Evolutionary conservation across 2,888 invertebrate genomes (phyloP), one percentile per base, ranked within the genome.

Genomic region (Ceramica pisi): DNA sequence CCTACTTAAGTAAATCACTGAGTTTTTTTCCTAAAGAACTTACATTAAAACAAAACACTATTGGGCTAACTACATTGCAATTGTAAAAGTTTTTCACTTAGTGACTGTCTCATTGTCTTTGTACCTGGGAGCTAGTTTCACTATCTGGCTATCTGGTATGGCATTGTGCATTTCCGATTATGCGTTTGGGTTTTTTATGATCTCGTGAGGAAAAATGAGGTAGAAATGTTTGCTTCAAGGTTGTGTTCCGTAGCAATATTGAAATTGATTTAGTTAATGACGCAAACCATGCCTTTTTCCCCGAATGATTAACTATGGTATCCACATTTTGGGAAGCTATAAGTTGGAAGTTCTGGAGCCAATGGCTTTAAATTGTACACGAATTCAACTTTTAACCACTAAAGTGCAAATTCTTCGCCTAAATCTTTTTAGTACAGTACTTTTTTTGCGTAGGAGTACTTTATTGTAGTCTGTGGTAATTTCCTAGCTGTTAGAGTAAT

Each of bases 81-180:
- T 94, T 93, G 92, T 92, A 85, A 92, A 94, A 94, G 88, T 94
- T 94, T 94, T 93, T 92, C 93, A 90, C 92, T 94, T 90, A 87
- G 87, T 84, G 87, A 89, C 87, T 80, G 87, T 88, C 85, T 88
- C 90, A 92, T 93, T 93, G 92, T 26, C 86, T 85, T 81, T 83
- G 81, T 81, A 71, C 59, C 73, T 71, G 57, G 65, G 74, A 84
- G 67, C 61, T 38, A 64, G 61, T 81, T 79, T 82, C 72, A 60
- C 73, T 77, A 55, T 71, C 38, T 67, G 12, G 10, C 73, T 77
- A 55, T 71, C 38, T 67, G 12, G 10, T 35, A n/a, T 14, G 35
- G 51, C 44, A 60, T 67, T 62, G 53, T 76, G 10, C 10, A 53
- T 71, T 79, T 79, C 62, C 65, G 21, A 72, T 51, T 51, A 38